A percentile compares a stretch with the other conserved stretches of the same genome.
Evolutionary conservation across 2,797 vertebrate genomes (phyloP).

Genomic region (Aplochiton taeniatus): DNA sequence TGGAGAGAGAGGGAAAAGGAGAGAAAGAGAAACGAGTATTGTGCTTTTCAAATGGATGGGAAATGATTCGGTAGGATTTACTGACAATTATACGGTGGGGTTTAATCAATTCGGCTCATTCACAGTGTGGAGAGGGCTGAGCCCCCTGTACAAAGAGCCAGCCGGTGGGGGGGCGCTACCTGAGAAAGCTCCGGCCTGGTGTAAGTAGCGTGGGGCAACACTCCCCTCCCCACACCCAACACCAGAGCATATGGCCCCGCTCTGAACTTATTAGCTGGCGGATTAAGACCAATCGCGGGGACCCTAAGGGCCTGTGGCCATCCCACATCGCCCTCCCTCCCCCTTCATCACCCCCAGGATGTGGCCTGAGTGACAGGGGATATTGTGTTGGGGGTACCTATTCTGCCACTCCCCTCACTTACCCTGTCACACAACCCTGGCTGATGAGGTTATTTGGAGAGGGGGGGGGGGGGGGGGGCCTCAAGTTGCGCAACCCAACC

Average conservation of each 20-base stretch:
- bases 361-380: conserved; percentile 86
- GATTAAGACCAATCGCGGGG: conserved; percentile 91
- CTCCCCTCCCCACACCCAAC: conserved; percentile 84
- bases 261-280: conserved; percentile 95
- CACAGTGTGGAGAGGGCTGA: conserved; percentile 93
- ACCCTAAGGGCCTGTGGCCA: conserved; percentile 75
- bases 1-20: conserved; percentile 58
- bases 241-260: conserved; percentile 92
- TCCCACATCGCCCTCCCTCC: conserved; percentile 68
- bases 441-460: conserved; percentile 76
- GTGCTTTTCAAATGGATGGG: conserved; percentile 86
- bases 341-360: conserved; percentile 75
- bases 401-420: conserved; percentile 74
- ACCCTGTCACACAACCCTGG: conserved; percentile 69
- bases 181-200: conserved; percentile 92
- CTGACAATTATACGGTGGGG: conserved; percentile 89
- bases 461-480: neutral
- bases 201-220: conserved; percentile 91
- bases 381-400: conserved; percentile 73
- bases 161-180: conserved; percentile 88
- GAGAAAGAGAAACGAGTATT: conserved; percentile 81
- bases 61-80: conserved; percentile 93
- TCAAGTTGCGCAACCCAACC: neutral
- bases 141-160: conserved; percentile 87
- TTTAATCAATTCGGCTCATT: conserved; percentile 95